phyloP scores from a whole-genome alignment of 1,140 invertebrate genomes.

The Drosophila auraria region DNA sequence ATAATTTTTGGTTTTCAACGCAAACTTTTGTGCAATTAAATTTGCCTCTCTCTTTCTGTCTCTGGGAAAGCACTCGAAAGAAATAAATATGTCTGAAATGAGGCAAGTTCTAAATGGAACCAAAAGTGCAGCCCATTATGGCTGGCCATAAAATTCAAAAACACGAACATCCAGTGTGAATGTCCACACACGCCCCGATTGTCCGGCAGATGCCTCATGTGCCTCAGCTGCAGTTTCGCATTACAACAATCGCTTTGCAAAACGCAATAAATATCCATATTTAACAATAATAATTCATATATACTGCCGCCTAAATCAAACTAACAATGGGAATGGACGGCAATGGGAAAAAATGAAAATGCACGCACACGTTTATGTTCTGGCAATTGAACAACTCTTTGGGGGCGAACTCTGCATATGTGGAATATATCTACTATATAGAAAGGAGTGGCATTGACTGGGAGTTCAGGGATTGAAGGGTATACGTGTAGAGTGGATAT shows the following conservation, averaged over 20 bases:
- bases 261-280: slow-evolving; percentile 79
- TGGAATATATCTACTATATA: slow-evolving; percentile 7
- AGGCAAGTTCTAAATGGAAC: slow-evolving; percentile 35
- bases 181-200: slow-evolving; percentile 1
- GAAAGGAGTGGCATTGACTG: slow-evolving; percentile 27
- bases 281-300: slow-evolving; percentile 80
- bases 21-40: slow-evolving; percentile 53
- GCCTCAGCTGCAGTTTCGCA: slow-evolving; percentile 41
- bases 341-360: slow-evolving; percentile 24
- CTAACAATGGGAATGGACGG: slow-evolving; percentile 44
- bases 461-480: slow-evolving; percentile 13
- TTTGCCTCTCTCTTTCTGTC: slow-evolving; percentile 14
- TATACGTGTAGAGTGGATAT: slow-evolving; percentile 3
- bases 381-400: slow-evolving; percentile 52
- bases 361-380: slow-evolving; percentile 61
- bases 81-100: slow-evolving; percentile 37
- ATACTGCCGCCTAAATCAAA: slow-evolving; percentile 74
- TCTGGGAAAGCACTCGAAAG: slow-evolving; percentile 6
- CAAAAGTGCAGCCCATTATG: slow-evolving; percentile 22
- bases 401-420: slow-evolving; percentile 18
- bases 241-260: slow-evolving; percentile 45
- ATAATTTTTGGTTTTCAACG: slow-evolving; percentile 29
- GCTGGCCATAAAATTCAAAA: slow-evolving; percentile 38
- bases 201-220: slow-evolving; percentile 36
- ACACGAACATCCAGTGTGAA: background rate